A percentile compares a stretch with the other conserved stretches of the same genome.
Evolutionary conservation across 23 tunicate genomes (phyloP).

Genomic region (Botrylloides violaceus): DNA sequence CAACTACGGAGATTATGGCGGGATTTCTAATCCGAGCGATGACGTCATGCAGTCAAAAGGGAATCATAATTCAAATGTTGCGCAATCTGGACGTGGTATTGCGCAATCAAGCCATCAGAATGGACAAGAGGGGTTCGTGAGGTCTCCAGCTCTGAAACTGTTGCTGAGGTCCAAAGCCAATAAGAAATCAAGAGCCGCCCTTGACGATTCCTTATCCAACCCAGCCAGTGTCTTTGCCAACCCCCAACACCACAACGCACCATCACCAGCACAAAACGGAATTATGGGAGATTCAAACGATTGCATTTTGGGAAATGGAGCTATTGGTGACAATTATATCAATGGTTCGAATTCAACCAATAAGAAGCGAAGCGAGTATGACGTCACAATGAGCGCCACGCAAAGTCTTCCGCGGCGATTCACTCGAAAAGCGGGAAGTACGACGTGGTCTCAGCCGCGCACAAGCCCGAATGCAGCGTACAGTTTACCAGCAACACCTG

Average conservation of each 20-base stretch:
- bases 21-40: not conserved
- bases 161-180: conserved; percentile 47
- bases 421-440: conserved; percentile 5
- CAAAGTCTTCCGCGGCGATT: conserved; percentile 18
- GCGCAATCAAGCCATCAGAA: too few species aligned
- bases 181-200: conserved; percentile 3
- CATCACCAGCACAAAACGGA: not conserved
- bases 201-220: not conserved
- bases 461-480: conserved; percentile 65
- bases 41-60: not conserved
- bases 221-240: not conserved
- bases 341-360: not conserved
- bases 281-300: not conserved
- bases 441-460: conserved; percentile 65
- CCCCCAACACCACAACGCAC: not conserved
- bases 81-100: too few species aligned
- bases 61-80: too few species aligned
- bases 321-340: not conserved
- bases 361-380: not conserved
- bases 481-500: conserved; percentile 46
- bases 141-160: conserved; percentile 73
- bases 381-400: conserved; percentile 1
- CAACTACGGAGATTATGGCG: conserved; percentile 10
- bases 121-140: conserved; percentile 22
- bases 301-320: not conserved